phyloP scores from a whole-genome alignment of 2,888 invertebrate genomes.

The Drosophila ezoana region DNA sequence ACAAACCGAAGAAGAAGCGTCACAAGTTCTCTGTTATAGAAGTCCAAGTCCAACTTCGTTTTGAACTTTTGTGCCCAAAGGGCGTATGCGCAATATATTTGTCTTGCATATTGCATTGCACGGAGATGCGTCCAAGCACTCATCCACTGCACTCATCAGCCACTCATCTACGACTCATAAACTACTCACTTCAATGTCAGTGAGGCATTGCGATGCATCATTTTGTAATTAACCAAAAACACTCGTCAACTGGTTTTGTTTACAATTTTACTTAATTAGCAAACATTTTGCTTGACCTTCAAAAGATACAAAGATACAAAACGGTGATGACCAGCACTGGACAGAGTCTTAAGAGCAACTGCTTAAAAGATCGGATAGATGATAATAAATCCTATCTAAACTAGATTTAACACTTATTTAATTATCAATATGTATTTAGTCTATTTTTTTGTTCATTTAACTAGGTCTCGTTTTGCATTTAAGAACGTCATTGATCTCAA shows the following conservation, averaged over 20 bases:
- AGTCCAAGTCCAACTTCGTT: constrained; percentile 17
- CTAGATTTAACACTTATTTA: too few species aligned
- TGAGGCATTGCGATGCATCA: constrained; percentile 30
- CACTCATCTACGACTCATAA: constrained; percentile 15
- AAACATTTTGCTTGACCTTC: constrained; percentile 37
- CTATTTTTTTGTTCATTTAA: too few species aligned
- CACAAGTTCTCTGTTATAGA: constrained; percentile 31
- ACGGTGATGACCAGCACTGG: constrained; percentile 1
- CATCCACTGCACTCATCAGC: constrained; percentile 5
- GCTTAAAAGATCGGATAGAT: too few species aligned
- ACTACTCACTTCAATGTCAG: constrained; percentile 45
- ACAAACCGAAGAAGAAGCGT: constrained; percentile 19
- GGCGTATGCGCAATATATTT: constrained; percentile 51
- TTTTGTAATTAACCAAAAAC: constrained; percentile 50
- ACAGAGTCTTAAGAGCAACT: background rate
- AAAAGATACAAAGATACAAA: constrained; percentile 9
- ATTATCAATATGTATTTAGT: too few species aligned
- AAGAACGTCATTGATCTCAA: too few species aligned
- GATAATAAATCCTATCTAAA: too few species aligned
- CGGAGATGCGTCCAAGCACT: constrained; percentile 5
- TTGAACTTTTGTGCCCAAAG: constrained; percentile 42
- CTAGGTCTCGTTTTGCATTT: too few species aligned
- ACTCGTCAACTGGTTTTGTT: constrained; percentile 42
- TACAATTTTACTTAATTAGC: constrained; percentile 55
- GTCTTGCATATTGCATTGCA: constrained; percentile 20